These are phyloP conservation scores for Cheilosia soror DNA, from an alignment of 2,888 invertebrate genomes.

Conservation along the genomic window DNA sequence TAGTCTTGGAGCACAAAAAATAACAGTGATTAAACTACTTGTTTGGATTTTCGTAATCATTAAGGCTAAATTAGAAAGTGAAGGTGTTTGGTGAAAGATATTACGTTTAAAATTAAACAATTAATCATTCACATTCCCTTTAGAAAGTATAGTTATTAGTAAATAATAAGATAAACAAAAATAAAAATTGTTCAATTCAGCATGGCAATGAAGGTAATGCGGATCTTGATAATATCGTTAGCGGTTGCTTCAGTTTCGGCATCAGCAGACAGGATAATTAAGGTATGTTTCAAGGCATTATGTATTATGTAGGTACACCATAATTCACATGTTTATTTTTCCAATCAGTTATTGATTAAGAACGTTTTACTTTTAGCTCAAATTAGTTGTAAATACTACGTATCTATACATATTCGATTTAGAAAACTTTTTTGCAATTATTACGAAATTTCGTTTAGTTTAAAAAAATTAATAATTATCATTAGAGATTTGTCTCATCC, in stretches of 20 bases:
- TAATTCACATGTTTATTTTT: too few species aligned
- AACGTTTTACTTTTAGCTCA: too few species aligned
- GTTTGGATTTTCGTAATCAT: background rate
- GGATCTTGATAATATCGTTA: conserved; percentile 2
- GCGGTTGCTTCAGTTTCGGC: conserved; percentile 17
- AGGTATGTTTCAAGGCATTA: conserved; percentile 13
- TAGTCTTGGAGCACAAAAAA: background rate
- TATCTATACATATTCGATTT: too few species aligned
- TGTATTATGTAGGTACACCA: too few species aligned
- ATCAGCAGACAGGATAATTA: conserved; percentile 33
- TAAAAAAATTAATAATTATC: too few species aligned
- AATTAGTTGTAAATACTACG: too few species aligned
- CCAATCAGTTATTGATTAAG: too few species aligned
- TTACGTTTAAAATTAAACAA: conserved; percentile 1
- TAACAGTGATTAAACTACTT: background rate
- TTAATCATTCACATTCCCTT: conserved; percentile 14
- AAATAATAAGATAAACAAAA: background rate
- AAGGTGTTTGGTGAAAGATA: conserved; percentile 42
- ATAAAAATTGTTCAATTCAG: background rate
- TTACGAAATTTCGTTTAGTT: too few species aligned
- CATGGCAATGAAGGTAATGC: conserved; percentile 2
- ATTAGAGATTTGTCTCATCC: too few species aligned
- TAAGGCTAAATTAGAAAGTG: conserved; percentile 25
- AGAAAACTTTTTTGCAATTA: too few species aligned
- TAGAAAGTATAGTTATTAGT: conserved; percentile 20